A percentile compares a stretch with the other conserved stretches of the same genome.
phyloP scores from a whole-genome alignment of 2,797 vertebrate species.

The Sebastes taczanowskii region DNA sequence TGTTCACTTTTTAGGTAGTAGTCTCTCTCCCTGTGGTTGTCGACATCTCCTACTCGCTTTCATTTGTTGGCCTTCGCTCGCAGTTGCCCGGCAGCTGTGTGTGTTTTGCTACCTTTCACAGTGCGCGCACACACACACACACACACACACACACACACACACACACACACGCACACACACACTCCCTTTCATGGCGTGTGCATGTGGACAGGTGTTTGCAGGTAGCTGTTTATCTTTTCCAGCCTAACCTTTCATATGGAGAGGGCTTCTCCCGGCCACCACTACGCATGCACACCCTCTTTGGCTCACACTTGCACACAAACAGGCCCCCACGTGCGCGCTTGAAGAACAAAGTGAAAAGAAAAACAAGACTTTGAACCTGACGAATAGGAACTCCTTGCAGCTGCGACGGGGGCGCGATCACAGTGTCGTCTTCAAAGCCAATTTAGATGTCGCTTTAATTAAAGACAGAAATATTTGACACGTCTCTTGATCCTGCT shows the following conservation, averaged over 20 bases:
- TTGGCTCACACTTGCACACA: conserved; percentile 25
- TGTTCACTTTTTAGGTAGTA: conserved; percentile 17
- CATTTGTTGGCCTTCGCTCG: conserved; percentile 53
- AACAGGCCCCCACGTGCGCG: conserved; percentile 7
- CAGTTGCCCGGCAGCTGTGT: conserved; percentile 63
- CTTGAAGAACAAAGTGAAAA: conserved; percentile 77
- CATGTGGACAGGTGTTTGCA: conserved; percentile 84
- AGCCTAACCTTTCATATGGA: conserved; percentile 78
- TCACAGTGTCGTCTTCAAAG: conserved; percentile 75
- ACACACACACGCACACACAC: neutral
- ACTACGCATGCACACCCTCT: neutral
- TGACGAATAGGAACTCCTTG: conserved; percentile 65
- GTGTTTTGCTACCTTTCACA: conserved; percentile 29
- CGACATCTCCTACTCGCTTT: conserved; percentile 45
- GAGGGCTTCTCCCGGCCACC: conserved; percentile 62
- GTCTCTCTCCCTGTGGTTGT: neutral
- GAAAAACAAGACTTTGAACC: conserved; percentile 76
- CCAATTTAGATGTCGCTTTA: conserved; percentile 72
- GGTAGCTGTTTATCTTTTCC: conserved; percentile 82
- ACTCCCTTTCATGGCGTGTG: conserved; percentile 43
- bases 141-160: neutral
- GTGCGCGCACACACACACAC: neutral
- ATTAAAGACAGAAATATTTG: conserved; percentile 66
- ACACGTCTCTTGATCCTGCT: conserved; percentile 66
- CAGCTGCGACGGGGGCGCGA: conserved; percentile 65